phyloP scores from a whole-genome alignment of 2,113 vertebrate genomes.

The Aramus guarauna region DNA sequence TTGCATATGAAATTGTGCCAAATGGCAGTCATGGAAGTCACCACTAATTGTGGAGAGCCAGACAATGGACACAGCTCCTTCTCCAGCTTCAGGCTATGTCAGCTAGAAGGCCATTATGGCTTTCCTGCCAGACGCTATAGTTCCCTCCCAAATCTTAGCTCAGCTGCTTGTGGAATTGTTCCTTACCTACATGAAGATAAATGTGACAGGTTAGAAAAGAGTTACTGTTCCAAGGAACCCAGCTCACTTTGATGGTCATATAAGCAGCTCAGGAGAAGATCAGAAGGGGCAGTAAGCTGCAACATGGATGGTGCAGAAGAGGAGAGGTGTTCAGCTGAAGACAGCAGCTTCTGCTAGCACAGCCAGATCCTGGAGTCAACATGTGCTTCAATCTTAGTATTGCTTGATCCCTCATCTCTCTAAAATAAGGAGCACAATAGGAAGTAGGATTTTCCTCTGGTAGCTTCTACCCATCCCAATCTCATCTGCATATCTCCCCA shows the following conservation, averaged over 20 bases:
- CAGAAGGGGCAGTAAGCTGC: neutral
- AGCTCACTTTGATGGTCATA: fast-evolving
- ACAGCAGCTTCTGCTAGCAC: neutral
- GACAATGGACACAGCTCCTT: neutral
- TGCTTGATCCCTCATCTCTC: neutral
- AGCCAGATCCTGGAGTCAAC: neutral
- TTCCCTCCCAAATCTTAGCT: neutral
- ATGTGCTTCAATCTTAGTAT: neutral
- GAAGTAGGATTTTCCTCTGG: neutral
- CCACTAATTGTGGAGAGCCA: neutral
- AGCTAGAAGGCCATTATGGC: neutral
- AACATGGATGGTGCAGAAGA: neutral
- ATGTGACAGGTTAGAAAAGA: neutral
- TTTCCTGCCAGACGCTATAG: neutral
- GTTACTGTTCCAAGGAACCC: neutral
- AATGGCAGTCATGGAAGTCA: neutral
- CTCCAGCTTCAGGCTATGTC: neutral
- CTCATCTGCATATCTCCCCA: neutral
- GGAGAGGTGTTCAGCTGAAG: neutral
- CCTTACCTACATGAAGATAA: neutral
- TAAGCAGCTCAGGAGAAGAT: neutral
- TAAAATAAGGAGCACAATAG: neutral
- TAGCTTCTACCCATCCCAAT: neutral
- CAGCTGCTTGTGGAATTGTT: neutral
- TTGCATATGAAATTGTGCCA: neutral